Evolutionary conservation across 2,888 invertebrate species (phyloP), one percentile per base, ranked within the genome.

Genomic region (Caenorhabditis virilis): DNA sequence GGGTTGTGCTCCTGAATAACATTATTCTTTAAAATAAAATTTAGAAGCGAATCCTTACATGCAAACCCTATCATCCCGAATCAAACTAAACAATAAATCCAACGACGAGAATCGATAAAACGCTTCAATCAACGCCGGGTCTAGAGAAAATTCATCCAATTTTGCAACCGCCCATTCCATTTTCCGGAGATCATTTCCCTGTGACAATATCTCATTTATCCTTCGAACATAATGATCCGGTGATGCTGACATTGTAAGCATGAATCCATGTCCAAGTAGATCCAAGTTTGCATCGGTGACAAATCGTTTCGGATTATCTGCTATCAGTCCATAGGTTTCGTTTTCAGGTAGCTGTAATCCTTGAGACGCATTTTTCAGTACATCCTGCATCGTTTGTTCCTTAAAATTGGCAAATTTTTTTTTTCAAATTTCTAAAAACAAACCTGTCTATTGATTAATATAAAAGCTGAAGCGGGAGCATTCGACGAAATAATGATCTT

Each of bases 191-290:
- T 65, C 50, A n/a, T 55, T 58, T 41, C 55, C 54, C 26, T 58
- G 52, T 5, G 41, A 53, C 18, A 64, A 25, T 35, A 64, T 64
- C 30, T 59, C 55, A 7, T 51, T 64, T 3, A 64, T 64, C 33
- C 59, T 46, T 25, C 49, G 26, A 6, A 59, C 64, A 27, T 59
- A 64, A 39, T 58, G 47, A 51, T 58, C 64, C 11, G 77, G 78
- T 6, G 79, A 75, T 7, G 72, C 78, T 23, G 72, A 77, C 16
- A 79, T 54, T 7, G 66, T 66, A 27, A 78, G 55, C 22, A 79
- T 52, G 50, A 79, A 79, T 7, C 79, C 79, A 41, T 75, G 69
- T 18, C 47, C 55, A 2, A 77, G 20, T 7, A 42, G 35, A 35
- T 48, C 30, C 23, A 72, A 30, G 30, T 60, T 75, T n/a, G 65